Base-by-base conservation (phyloP, 2,888 invertebrate species). In the Thelaira solivaga region DNA sequence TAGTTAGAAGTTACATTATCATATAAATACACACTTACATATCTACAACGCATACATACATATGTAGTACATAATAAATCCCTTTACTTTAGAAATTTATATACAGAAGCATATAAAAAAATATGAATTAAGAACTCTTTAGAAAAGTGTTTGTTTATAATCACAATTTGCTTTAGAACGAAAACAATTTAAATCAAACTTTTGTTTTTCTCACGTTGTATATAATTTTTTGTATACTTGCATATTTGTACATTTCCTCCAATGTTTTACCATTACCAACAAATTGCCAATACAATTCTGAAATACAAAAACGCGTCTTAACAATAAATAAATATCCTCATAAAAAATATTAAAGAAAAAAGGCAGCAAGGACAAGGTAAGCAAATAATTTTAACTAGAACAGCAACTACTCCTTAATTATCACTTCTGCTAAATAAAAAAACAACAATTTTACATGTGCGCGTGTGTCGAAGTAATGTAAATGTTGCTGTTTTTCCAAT, bases 281-380 rank as follows among this genome's bases (percentile, higher is more conserved):
- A 53, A 71, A 73, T 47, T 65, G 45, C 47, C 39, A 36, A 62
- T 71, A 72, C 62, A 49, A 47, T 26, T 67, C 26, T 31, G 22
- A 75, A 78, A 51, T 31, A 51, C 47, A n/a, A n/a, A n/a, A n/a
- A n/a, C 62, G 82, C 82, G 80, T 85, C 85, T 72, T 73, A 76
- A 80, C 78, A 76, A 68, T 71, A 76, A 80, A 78, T 80, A 64
- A 77, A 83, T 59, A 67, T 36, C 24, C 16, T 2, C 72, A 20
- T 26, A 62, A 24, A 80, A 82, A 81, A 78, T 80, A 80, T 82
- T 85, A 85, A 88, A 95, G 95, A 95, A 95, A 92, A 95, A 94
- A 90, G 95, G 95, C 91, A 94, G 94, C 91, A 92, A 94, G 89
- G 95, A 95, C 89, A 94, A 94, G 94, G 95, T 94, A 93, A 93